These are phyloP conservation scores for Pseudochirops cupreus DNA, from an alignment of 2,797 vertebrate genomes.

Conservation along the genomic window DNA sequence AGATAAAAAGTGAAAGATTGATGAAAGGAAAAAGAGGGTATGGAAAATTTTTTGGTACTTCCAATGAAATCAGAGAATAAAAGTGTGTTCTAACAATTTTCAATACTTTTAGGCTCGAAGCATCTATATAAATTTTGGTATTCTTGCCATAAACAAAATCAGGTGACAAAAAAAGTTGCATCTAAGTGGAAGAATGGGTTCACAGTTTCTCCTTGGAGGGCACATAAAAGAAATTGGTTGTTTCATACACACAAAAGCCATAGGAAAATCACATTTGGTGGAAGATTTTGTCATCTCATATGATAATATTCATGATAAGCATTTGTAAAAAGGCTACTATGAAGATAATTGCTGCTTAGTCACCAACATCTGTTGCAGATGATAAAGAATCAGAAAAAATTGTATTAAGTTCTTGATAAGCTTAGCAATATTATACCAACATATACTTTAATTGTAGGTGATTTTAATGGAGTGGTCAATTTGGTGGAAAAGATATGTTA, in stretches of 20 bases:
- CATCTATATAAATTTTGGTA: not conserved
- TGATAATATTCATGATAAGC: not conserved
- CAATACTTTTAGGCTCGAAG: not conserved
- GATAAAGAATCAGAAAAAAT: not conserved
- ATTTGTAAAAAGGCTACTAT: not conserved
- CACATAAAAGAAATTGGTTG: not conserved
- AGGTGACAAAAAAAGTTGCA: not conserved
- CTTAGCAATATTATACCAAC: not conserved
- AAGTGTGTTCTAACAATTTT: conserved; percentile 8
- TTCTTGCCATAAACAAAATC: not conserved
- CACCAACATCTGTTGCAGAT: not conserved
- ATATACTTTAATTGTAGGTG: not conserved
- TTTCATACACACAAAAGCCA: not conserved
- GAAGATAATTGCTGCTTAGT: not conserved
- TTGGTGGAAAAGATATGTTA: not conserved
- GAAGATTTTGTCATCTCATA: not conserved
- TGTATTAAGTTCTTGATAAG: not conserved
- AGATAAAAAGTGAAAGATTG: conserved; percentile 70
- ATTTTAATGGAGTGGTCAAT: not conserved
- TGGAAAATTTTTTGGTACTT: conserved; percentile 3
- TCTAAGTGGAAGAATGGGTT: not conserved
- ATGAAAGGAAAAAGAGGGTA: conserved; percentile 19
- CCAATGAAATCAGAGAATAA: not conserved
- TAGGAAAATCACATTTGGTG: not conserved
- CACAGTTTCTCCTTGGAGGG: not conserved